These are phyloP conservation scores for Gephyroberyx darwinii DNA, from an alignment of 2,797 vertebrate genomes.

Conservation along the genomic window DNA sequence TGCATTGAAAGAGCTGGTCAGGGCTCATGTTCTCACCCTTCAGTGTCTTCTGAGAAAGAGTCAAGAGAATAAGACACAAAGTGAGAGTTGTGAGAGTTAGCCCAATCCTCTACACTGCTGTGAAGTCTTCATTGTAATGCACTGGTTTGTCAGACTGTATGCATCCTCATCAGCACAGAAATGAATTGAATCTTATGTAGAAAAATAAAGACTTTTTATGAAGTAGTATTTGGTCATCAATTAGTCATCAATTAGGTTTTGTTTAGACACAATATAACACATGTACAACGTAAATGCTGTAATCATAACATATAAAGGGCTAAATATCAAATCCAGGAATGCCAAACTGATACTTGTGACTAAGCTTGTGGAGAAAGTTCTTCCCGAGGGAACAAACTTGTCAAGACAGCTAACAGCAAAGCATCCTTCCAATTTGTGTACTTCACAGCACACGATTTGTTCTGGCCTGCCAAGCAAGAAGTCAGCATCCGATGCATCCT, in stretches of 20 bases:
- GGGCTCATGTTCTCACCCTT: slow-evolving; percentile 8
- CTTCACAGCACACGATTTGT: too few species aligned
- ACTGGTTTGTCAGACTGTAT: slow-evolving; percentile 81
- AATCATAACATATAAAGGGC: too few species aligned
- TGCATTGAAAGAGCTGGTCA: slow-evolving; percentile 10
- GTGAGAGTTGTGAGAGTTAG: slow-evolving; percentile 50
- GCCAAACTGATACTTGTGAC: too few species aligned
- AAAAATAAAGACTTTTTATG: slow-evolving; percentile 81
- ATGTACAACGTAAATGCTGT: not conserved
- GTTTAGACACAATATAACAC: not conserved
- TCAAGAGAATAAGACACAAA: slow-evolving; percentile 19
- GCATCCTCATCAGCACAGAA: slow-evolving; percentile 73
- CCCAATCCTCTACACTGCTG: slow-evolving; percentile 79
- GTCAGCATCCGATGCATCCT: too few species aligned
- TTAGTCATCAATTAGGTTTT: slow-evolving; percentile 1
- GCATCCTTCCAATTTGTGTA: too few species aligned
- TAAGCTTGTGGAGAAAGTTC: too few species aligned
- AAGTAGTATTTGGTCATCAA: not conserved
- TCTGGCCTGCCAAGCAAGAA: too few species aligned
- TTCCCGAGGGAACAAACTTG: too few species aligned
- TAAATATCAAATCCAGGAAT: too few species aligned
- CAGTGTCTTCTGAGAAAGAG: not conserved
- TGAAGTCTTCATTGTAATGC: slow-evolving; percentile 83
- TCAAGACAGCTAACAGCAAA: too few species aligned
- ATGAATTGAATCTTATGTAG: slow-evolving; percentile 67